Conservation (phyloP, 2,113 vertebrate genomes). For the Elachura formosa region DNA sequence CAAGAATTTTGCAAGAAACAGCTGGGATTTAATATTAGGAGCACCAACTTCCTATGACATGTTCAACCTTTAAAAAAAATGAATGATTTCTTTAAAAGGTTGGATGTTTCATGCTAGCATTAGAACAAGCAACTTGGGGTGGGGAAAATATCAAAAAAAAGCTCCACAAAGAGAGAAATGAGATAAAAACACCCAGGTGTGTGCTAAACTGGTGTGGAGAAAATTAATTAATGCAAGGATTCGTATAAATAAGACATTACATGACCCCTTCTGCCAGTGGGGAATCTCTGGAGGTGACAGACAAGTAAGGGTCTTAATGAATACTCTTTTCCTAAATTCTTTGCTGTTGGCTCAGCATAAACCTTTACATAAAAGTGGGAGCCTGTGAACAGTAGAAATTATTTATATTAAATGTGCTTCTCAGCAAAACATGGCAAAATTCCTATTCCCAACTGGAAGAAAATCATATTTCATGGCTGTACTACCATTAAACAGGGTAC, state of each 20-base stretch:
- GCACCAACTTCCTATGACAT: slow-evolving; percentile 64
- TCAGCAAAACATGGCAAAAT: slow-evolving; percentile 49
- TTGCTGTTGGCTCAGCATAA: slow-evolving; percentile 30
- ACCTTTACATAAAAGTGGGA: slow-evolving; percentile 18
- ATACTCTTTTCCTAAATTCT: slow-evolving; percentile 31
- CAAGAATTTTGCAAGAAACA: slow-evolving; percentile 67
- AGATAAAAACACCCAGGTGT: background rate
- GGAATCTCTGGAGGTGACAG: slow-evolving; percentile 27
- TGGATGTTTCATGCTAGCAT: slow-evolving; percentile 67
- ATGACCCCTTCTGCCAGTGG: slow-evolving; percentile 17
- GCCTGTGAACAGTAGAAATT: slow-evolving; percentile 22
- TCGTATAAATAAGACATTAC: slow-evolving; percentile 41
- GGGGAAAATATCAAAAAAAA: slow-evolving; percentile 21
- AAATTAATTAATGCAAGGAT: slow-evolving; percentile 34
- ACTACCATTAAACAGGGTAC: background rate
- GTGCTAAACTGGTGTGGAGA: slow-evolving; percentile 2
- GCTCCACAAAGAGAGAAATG: slow-evolving; percentile 24
- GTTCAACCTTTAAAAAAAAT: slow-evolving; percentile 80
- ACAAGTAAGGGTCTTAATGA: slow-evolving; percentile 30
- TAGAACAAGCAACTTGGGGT: slow-evolving; percentile 57
- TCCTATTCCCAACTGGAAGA: slow-evolving; percentile 44
- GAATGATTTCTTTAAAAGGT: slow-evolving; percentile 83
- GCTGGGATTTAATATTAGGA: slow-evolving; percentile 66
- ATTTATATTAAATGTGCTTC: slow-evolving; percentile 44
- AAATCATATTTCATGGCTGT: slow-evolving; percentile 41